A percentile compares a stretch with the other conserved stretches of the same genome.
These are phyloP conservation scores for Penaeus vannamei DNA, from an alignment of 1,140 invertebrate species.

Conservation along the genomic window DNA sequence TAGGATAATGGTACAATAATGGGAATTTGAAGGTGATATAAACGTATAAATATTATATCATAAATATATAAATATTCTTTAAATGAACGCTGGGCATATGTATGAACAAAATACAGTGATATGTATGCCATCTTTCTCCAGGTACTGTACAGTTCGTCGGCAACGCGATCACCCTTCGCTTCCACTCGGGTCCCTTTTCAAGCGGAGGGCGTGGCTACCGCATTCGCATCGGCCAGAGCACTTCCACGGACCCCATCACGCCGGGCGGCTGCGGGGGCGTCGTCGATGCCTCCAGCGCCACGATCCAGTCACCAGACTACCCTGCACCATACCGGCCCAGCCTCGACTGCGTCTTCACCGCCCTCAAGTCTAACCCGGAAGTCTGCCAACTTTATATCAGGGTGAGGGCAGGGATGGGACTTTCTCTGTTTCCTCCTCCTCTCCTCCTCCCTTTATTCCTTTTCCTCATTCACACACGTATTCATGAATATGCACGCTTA, in stretches of 20 bases:
- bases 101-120: too few species aligned
- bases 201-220: conserved; percentile 7
- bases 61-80: too few species aligned
- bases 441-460: too few species aligned
- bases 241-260: not conserved
- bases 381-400: conserved; percentile 50
- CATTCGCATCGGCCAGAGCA: conserved; percentile 33
- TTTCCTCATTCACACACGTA: too few species aligned
- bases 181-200: conserved; percentile 34
- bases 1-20: too few species aligned
- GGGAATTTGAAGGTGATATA: too few species aligned
- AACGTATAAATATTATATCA: too few species aligned
- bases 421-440: not conserved
- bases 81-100: too few species aligned
- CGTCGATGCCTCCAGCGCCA: conserved; percentile 19
- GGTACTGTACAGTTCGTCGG: conserved; percentile 37
- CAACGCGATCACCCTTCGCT: conserved; percentile 23
- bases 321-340: conserved; percentile 23
- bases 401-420: not conserved
- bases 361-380: conserved; percentile 36
- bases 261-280: conserved; percentile 42
- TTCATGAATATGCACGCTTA: too few species aligned
- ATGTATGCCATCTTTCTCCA: not conserved
- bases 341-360: conserved; percentile 28
- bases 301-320: conserved; percentile 44